Percentiles rank a stretch among this genome's conserved stretches.
Conservation (phyloP, 2,113 vertebrate species). For the Antennarius striatus region DNA sequence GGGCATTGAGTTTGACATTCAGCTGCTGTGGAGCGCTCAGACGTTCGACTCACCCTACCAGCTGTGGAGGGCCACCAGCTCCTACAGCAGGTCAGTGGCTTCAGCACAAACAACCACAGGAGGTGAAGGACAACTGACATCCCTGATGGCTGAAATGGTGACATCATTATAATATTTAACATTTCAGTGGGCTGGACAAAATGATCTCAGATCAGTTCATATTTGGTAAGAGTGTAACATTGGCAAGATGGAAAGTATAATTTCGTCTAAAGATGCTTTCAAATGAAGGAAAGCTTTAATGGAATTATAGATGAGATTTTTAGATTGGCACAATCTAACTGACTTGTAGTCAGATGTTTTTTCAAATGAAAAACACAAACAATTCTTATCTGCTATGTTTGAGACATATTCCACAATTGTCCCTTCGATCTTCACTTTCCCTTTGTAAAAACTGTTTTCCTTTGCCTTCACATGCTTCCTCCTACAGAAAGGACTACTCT, state of each 20-base stretch:
- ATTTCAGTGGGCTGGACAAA: too few species aligned
- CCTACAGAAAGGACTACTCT: slow-evolving; percentile 92
- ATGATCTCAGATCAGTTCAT: too few species aligned
- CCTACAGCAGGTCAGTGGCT: slow-evolving; percentile 88
- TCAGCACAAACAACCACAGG: too few species aligned
- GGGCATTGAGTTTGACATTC: slow-evolving; percentile 93
- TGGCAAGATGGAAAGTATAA: background rate
- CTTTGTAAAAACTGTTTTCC: background rate
- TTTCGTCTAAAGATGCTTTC: background rate
- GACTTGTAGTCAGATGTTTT: too few species aligned
- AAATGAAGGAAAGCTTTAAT: background rate
- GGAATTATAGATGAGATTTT: too few species aligned
- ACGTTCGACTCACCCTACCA: slow-evolving; percentile 97
- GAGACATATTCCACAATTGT: background rate
- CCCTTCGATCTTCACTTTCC: background rate
- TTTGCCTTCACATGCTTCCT: slow-evolving; percentile 12
- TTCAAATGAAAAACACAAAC: too few species aligned
- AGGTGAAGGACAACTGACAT: background rate
- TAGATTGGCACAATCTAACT: too few species aligned
- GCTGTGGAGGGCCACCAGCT: slow-evolving; percentile 97
- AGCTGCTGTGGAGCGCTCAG: slow-evolving; percentile 95
- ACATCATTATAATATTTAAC: background rate
- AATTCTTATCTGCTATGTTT: too few species aligned
- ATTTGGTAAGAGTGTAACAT: too few species aligned
- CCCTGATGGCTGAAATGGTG: background rate